Evolutionary conservation across 1,140 invertebrate genomes (phyloP).

Genomic region (Rhopalosiphum padi): DNA sequence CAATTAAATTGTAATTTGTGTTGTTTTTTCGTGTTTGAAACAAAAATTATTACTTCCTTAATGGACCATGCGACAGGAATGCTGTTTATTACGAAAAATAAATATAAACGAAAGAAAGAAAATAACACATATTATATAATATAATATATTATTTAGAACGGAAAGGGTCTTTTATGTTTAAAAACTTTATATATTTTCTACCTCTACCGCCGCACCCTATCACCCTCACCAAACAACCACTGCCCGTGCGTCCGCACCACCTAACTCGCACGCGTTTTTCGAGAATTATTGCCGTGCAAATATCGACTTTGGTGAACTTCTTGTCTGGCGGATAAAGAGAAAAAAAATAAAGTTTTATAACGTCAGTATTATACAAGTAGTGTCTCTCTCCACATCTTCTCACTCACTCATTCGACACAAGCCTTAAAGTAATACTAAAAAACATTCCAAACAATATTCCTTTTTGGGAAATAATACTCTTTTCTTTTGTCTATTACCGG

Average conservation of each 20-base stretch:
- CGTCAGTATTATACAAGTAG: conserved; percentile 8
- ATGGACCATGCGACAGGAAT: conserved; percentile 35
- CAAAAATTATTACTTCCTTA: conserved; percentile 49
- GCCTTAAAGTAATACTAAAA: background rate
- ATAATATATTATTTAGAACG: conserved; percentile 28
- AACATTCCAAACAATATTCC: background rate
- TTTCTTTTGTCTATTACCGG: background rate
- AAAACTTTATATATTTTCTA: conserved; percentile 49
- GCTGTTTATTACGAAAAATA: background rate
- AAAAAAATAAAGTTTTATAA: conserved; percentile 10
- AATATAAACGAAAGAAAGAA: background rate
- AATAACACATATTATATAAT: conserved; percentile 4
- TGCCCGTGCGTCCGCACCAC: background rate
- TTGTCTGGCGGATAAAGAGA: background rate
- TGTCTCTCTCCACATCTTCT: background rate
- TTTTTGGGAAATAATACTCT: background rate
- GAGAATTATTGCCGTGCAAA: conserved; percentile 34
- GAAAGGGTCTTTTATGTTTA: conserved; percentile 47
- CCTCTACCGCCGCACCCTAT: background rate
- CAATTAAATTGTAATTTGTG: conserved; percentile 54
- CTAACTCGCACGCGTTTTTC: background rate
- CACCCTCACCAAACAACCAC: background rate
- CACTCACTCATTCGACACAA: background rate
- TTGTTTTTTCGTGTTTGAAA: conserved; percentile 40
- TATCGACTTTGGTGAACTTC: conserved; percentile 24